Base-by-base conservation (phyloP, 1,140 invertebrate genomes). In the Drosophila tristis region DNA sequence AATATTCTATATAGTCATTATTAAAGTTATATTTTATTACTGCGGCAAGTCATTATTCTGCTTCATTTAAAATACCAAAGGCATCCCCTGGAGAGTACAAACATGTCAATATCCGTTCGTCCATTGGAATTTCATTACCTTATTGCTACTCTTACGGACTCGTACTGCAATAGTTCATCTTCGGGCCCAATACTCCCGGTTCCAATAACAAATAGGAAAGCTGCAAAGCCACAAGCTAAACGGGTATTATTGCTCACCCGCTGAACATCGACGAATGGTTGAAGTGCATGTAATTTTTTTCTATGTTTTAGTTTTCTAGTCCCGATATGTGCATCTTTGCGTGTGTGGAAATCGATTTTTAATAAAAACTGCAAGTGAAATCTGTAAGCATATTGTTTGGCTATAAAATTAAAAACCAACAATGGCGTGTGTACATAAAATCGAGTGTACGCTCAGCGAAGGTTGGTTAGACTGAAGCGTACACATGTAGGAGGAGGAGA, bases 331-430 rank as follows among this genome's bases (percentile, higher is more conserved):
- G 11, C 3, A 35, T 9, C 51, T 55, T 39, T 26, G 56, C 26
- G 51, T 53, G 6, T 47, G 39, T 39, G 23, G 16, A 55, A 66
- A 87, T 86, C 74, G 82, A 87, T 86, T 86, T 87, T 74, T 63
- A 87, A 86, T 86, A 86, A 86, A 87, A 86, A 86, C 79, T 64
- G 65, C 79, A 80, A 86, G 53, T 29, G 60, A 73, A 80, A 71
- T 86, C 67, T 74, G 74, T 80, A 87, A 81, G 82, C 74, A 75
- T 87, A 78, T 82, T 87, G 84, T 87, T 86, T 86, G 79, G 74
- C 79, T 72, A 82, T 89, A 82, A 89, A 87, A 87, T 87, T 87
- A 87, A 87, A 87, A 87, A 89, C 82, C 82, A 87, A 89, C 82
- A 87, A 61, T 70, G 58, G 42, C 43, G 15, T 64, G 16, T 15